Base-by-base conservation (phyloP, 2,888 invertebrate genomes). In the Hirtodrosophila duncani region DNA sequence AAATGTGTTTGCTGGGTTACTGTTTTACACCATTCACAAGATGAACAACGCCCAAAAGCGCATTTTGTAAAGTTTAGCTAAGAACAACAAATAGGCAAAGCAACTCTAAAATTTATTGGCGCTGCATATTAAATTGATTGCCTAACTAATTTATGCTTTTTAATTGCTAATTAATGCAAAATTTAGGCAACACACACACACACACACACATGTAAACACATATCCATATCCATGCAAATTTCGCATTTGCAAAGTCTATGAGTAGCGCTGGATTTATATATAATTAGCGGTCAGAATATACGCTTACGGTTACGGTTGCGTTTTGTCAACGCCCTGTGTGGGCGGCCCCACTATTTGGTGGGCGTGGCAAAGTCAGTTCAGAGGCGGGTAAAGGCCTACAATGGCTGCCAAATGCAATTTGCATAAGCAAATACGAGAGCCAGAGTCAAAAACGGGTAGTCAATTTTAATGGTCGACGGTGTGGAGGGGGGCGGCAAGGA, bases 81-180 rank as follows among this genome's bases (percentile, higher is more conserved):
- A 20, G 11, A 17, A 9, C 8, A 6, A 37, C 9, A 5, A 17
- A 2, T n/a, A n/a, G n/a, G n/a, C n/a, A 20, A 23, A 37, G 26
- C 43, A 42, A 38, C 43, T 63, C 51, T 48, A 53, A 53, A 66
- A 78, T 74, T 59, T 63, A 69, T 74, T 49, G 58, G 53, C 27
- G 51, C 46, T 60, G 61, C 63, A 75, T 75, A 67, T 64, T 57
- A 59, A 70, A 75, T 75, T 59, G 51, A 70, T 75, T 75, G 37
- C 55, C 17, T 57, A 48, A 49, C 61, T 67, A 70, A 72, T 72
- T 79, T 67, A 75, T 79, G 67, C 61, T 61, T 67, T 72, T 79
- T 59, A 75, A 79, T 75, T 67, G 80, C 71, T 55, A 71, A 72
- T 79, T 79, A 75, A 79, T 75, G 71, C 67, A 67, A 64, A 51